Conservation (phyloP, 2,113 vertebrate species). For the Tylochromis polylepis region DNA sequence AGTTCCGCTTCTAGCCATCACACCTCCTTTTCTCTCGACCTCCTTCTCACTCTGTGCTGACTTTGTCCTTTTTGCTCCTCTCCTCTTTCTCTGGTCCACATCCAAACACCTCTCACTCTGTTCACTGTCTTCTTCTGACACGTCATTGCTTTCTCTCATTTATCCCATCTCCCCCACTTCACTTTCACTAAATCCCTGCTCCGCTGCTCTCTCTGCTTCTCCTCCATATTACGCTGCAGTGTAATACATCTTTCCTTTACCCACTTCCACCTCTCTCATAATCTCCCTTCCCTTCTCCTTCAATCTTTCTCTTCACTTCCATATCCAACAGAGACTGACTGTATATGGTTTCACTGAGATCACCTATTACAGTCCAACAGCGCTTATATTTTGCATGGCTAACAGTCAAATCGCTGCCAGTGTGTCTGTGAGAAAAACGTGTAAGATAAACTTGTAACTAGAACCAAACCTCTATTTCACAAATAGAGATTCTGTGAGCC, state of each 20-base stretch:
- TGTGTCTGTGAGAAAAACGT: neutral
- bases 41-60: neutral
- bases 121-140: neutral
- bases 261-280: slow-evolving; percentile 1
- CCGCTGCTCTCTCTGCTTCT: neutral
- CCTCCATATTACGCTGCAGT: slow-evolving; percentile 8
- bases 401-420: fast-evolving
- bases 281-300: neutral
- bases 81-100: neutral
- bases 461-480: neutral
- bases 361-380: neutral
- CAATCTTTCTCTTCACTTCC: neutral
- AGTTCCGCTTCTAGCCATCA: neutral
- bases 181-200: neutral
- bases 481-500: neutral
- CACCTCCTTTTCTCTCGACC: neutral
- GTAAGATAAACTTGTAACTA: neutral
- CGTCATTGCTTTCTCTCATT: neutral
- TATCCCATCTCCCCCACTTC: neutral
- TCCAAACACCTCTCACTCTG: neutral
- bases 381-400: neutral
- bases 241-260: neutral
- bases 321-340: neutral
- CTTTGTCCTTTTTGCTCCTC: neutral
- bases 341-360: neutral